A percentile compares a stretch with the other conserved stretches of the same genome.
Evolutionary conservation across 64 coral and sea anemone genomes (phyloP).

Genomic region (Porites australiensis): DNA sequence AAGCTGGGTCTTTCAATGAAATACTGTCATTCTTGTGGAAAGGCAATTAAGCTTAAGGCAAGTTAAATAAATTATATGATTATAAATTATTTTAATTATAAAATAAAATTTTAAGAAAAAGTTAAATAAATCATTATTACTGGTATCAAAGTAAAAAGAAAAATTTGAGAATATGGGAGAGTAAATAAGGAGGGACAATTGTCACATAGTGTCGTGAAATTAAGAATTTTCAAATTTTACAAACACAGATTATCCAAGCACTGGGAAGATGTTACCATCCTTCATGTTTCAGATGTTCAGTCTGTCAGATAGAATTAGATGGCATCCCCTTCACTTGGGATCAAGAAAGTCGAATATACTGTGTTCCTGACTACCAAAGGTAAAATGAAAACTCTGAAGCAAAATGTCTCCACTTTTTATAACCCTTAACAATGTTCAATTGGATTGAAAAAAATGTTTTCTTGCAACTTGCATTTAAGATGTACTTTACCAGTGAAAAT

Average conservation of each 20-base stretch:
- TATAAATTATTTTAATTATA: not conserved
- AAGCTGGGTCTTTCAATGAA: not conserved
- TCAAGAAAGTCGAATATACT: slow-evolving; percentile 68
- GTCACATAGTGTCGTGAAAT: not conserved
- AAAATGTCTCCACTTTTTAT: no score
- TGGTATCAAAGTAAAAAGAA: no score
- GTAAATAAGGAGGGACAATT: no score
- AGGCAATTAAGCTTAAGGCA: slow-evolving; percentile 28
- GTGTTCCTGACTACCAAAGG: slow-evolving; percentile 83
- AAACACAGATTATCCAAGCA: slow-evolving; percentile 69
- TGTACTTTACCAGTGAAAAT: no score
- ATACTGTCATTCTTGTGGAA: slow-evolving; percentile 42
- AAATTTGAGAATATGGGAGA: no score
- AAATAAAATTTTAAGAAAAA: not conserved
- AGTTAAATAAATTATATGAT: not conserved
- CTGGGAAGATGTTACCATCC: slow-evolving; percentile 76
- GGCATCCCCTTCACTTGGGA: slow-evolving; percentile 70
- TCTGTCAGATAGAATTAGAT: slow-evolving; percentile 67
- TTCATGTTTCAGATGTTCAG: slow-evolving; percentile 73
- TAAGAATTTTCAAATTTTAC: not conserved
- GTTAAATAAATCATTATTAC: not conserved
- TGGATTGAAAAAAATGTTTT: no score
- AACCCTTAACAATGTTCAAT: no score
- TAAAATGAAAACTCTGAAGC: not conserved
- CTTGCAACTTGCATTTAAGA: no score